Evolutionary conservation across 2,113 vertebrate species (phyloP).

Genomic region (Meles meles): DNA sequence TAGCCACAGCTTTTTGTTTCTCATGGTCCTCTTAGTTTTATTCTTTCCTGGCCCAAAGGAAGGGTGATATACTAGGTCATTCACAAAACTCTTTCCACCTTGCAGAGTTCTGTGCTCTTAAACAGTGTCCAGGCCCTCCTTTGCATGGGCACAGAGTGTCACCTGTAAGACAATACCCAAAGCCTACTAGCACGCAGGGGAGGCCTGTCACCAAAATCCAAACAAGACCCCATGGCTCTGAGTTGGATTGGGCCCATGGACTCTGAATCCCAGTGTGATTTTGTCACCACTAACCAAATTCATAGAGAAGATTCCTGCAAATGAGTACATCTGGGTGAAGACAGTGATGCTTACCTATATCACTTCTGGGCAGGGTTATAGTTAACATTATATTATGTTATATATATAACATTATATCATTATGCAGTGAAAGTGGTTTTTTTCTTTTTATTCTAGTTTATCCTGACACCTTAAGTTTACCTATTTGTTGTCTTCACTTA

Average conservation of each 20-base stretch:
- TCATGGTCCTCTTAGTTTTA: constrained; percentile 19
- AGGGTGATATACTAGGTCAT: neutral
- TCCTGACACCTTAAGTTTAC: neutral
- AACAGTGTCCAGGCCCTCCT: neutral
- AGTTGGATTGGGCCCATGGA: rapidly evolving
- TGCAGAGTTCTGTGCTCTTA: neutral
- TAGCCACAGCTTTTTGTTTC: constrained; percentile 53
- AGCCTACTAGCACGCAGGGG: neutral
- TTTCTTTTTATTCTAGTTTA: neutral
- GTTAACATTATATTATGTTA: too few species aligned
- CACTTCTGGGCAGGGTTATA: neutral
- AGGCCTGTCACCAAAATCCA: neutral
- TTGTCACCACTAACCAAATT: neutral
- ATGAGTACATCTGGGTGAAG: neutral
- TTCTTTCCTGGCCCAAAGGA: constrained; percentile 40
- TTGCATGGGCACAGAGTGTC: neutral
- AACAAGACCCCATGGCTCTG: too few species aligned
- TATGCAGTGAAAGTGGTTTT: neutral
- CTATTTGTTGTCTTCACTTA: neutral
- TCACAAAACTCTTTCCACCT: neutral
- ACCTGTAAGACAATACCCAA: neutral
- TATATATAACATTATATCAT: too few species aligned
- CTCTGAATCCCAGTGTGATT: neutral
- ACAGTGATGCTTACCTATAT: neutral
- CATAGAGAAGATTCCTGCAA: neutral